These are phyloP conservation scores for Phlogophora meticulosa DNA, from an alignment of 2,888 invertebrate genomes.

Conservation along the genomic window DNA sequence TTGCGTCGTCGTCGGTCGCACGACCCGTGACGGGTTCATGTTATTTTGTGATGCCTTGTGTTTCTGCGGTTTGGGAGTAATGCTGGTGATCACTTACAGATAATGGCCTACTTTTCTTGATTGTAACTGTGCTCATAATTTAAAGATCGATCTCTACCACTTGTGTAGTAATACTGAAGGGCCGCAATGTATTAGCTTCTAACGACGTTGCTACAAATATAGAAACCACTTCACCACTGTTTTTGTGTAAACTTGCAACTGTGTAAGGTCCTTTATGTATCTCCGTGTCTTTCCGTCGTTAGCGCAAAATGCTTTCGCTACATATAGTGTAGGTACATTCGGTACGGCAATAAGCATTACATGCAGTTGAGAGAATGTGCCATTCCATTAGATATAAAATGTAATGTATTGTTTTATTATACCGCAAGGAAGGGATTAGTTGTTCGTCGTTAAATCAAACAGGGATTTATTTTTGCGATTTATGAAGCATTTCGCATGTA, in stretches of 20 bases:
- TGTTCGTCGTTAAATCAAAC: slow-evolving; percentile 78
- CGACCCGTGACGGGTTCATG: slow-evolving; percentile 81
- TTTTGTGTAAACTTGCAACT: slow-evolving; percentile 43
- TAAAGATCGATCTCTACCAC: slow-evolving; percentile 24
- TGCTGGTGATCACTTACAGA: slow-evolving; percentile 76
- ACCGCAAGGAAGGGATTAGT: slow-evolving; percentile 74
- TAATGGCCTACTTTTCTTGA: slow-evolving; percentile 68
- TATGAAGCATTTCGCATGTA: slow-evolving; percentile 79
- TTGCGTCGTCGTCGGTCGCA: slow-evolving; percentile 66
- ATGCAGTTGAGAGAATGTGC: slow-evolving; percentile 72
- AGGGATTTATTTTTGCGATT: slow-evolving; percentile 81
- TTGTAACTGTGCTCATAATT: slow-evolving; percentile 55
- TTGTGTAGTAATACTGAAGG: slow-evolving; percentile 24
- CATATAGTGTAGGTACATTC: slow-evolving; percentile 62
- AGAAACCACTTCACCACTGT: slow-evolving; percentile 22
- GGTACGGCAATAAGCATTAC: slow-evolving; percentile 69
- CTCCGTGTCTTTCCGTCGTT: slow-evolving; percentile 75
- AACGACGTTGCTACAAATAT: slow-evolving; percentile 25
- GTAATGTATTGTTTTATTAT: slow-evolving; percentile 75
- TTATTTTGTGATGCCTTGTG: slow-evolving; percentile 85
- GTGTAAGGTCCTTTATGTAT: slow-evolving; percentile 55
- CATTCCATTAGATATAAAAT: slow-evolving; percentile 74
- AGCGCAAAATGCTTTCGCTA: slow-evolving; percentile 72
- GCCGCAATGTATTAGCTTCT: slow-evolving; percentile 23
- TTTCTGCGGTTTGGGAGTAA: slow-evolving; percentile 83